phyloP scores from a whole-genome alignment of 2,797 vertebrate genomes.

The Sebastiscus albofasciatus region DNA sequence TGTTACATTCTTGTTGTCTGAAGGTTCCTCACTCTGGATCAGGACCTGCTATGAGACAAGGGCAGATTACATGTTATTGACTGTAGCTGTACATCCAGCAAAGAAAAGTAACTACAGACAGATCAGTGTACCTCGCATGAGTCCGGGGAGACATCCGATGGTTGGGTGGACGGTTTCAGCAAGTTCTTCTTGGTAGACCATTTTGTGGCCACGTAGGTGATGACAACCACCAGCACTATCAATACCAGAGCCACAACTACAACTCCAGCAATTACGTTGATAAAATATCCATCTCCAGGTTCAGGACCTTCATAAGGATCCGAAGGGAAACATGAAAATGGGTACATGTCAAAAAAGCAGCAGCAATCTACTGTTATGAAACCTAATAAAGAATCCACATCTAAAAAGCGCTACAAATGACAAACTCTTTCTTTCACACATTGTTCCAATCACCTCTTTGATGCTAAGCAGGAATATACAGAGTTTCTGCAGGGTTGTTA shows the following conservation, averaged over 20 bases:
- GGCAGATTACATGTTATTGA: background rate
- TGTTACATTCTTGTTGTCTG: background rate
- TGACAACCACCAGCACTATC: background rate
- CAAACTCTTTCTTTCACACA: background rate
- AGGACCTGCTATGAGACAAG: conserved; percentile 35
- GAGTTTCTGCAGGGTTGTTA: background rate
- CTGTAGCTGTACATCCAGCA: background rate
- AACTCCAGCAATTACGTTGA: background rate
- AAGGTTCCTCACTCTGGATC: background rate
- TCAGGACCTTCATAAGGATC: background rate
- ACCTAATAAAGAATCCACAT: background rate
- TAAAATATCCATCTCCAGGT: fast-evolving
- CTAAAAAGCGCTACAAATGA: background rate
- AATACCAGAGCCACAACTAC: fast-evolving
- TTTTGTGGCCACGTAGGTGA: conserved; percentile 58
- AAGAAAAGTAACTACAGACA: background rate
- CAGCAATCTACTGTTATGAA: background rate
- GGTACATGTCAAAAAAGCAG: background rate
- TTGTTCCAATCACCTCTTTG: background rate
- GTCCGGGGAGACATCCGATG: background rate
- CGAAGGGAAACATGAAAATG: background rate
- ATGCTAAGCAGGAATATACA: background rate
- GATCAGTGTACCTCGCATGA: conserved; percentile 44
- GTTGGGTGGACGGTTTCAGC: background rate
- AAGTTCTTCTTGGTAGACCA: conserved; percentile 18